Base-by-base conservation (phyloP, 1,140 invertebrate genomes). In the Doryteuthis pealeii region DNA sequence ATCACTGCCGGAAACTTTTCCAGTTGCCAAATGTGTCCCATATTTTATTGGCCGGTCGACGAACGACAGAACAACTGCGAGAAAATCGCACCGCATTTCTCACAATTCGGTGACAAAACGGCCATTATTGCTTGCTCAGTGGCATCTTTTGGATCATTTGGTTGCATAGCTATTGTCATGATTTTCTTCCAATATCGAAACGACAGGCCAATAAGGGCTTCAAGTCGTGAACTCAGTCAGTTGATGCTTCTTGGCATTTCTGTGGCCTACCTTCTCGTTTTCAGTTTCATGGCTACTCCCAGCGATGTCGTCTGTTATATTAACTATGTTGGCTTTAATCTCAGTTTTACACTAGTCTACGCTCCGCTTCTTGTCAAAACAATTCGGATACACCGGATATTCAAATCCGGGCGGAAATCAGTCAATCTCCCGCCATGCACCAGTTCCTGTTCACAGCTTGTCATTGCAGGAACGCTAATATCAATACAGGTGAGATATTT, bases 301-400 rank as follows among this genome's bases (percentile, higher is more conserved):
- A 93, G 92, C 79, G 90, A 90, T 43, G 91, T 92, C 49, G 91
- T 92, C 76, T 90, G 93, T 58, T 92, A 92, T 35, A 92, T 93
- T 85, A 93, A 92, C 3, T 92, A 92, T 86, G 87, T 93, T 26
- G 91, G 93, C 70, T 92, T 92, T 8, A 81, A 92, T 71, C 92
- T 93, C 58, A 92, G 92, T 83, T 92, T 92, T 85, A 88, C 90
- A 26, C 89, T 91, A 12, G 94, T 94, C 82, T 92, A 93, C 74
- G 95, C 94, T 12, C 94, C 95, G 0, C 92, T 94, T 82, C 88
- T 95, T 74, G 95, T 96, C 8, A 93, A 92, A n/a, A 97, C 95
- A 4, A 97, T 96, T 89, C 90, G 83, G 18, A 97, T 98, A 76
- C 92, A 94, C 10, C 89, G 96, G 26, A 97, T 98, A 80, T 97